Percentiles rank a stretch among this genome's conserved stretches.
These are phyloP conservation scores for Diabrotica balteata DNA, from an alignment of 2,888 invertebrate genomes.

Conservation along the genomic window DNA sequence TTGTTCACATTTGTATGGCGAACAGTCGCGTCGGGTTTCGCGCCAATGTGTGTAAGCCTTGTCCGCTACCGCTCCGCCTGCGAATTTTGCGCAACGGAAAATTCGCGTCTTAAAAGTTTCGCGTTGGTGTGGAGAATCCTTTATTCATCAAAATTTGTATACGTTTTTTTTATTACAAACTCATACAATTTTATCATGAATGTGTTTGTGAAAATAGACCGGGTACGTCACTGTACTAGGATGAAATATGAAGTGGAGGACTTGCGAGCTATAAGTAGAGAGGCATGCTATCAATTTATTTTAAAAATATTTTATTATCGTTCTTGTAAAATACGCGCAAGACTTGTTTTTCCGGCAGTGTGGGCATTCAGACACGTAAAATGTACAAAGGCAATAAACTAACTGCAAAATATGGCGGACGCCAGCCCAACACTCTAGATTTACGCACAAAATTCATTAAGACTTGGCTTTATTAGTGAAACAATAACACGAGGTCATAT, in stretches of 20 bases:
- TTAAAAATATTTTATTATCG: slow-evolving; percentile 42
- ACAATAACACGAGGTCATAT: not conserved
- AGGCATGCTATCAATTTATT: slow-evolving; percentile 46
- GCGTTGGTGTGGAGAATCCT: no score
- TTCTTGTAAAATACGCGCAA: slow-evolving; percentile 29
- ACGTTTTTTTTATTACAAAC: no score
- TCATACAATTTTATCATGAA: no score
- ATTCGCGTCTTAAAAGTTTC: no score
- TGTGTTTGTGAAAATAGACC: not conserved
- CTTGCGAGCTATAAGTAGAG: slow-evolving; percentile 35
- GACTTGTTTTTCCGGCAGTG: slow-evolving; percentile 37
- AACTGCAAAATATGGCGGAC: slow-evolving; percentile 10
- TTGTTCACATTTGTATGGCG: no score
- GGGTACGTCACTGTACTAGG: slow-evolving; percentile 17
- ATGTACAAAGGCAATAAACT: slow-evolving; percentile 20
- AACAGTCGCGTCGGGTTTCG: no score
- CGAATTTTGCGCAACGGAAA: no score
- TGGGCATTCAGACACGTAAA: slow-evolving; percentile 23
- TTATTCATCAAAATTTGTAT: no score
- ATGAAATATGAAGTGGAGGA: slow-evolving; percentile 44
- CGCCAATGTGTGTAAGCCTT: no score
- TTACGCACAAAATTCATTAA: slow-evolving; percentile 29
- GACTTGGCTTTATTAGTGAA: slow-evolving; percentile 14
- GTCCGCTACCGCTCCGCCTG: no score
- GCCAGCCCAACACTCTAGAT: slow-evolving; percentile 6